A percentile compares a stretch with the other conserved stretches of the same genome.
These are phyloP conservation scores for Brienomyrus brachyistius DNA, from an alignment of 2,113 vertebrate genomes.

Conservation along the genomic window DNA sequence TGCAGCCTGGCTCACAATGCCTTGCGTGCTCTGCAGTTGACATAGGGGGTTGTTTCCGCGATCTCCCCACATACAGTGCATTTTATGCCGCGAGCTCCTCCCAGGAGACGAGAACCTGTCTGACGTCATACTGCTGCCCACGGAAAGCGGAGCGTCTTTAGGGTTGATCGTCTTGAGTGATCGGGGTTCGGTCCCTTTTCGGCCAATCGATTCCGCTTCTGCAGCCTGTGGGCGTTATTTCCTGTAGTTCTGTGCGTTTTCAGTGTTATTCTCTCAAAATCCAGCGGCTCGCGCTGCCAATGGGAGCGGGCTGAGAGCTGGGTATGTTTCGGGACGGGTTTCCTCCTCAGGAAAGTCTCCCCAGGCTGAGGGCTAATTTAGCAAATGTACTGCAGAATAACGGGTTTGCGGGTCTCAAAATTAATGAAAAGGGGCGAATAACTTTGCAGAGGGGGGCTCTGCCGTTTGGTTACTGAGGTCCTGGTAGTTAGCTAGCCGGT, in stretches of 20 bases:
- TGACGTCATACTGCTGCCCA: constrained; percentile 32
- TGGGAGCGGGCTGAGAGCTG: constrained; percentile 9
- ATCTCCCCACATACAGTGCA: not conserved
- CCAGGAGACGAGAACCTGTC: not conserved
- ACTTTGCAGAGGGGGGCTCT: not conserved
- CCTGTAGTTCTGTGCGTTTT: constrained; percentile 21
- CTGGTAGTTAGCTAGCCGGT: not conserved
- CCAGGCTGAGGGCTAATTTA: not conserved
- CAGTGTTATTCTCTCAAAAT: constrained; percentile 7
- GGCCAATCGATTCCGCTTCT: constrained; percentile 14
- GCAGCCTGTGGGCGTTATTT: constrained; percentile 28
- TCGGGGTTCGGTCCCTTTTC: not conserved
- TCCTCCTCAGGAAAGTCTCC: not conserved
- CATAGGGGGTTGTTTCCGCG: not conserved
- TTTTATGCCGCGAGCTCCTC: constrained; percentile 19
- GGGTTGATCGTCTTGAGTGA: constrained; percentile 26
- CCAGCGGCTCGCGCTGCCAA: constrained; percentile 14
- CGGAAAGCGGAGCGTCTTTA: constrained; percentile 8
- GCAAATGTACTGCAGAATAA: not conserved
- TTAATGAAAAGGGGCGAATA: not conserved
- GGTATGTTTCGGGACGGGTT: constrained; percentile 24
- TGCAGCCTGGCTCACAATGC: not conserved
- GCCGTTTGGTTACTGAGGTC: not conserved
- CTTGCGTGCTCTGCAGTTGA: not conserved
- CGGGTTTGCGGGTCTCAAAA: not conserved